Base-by-base conservation (phyloP, 2,888 invertebrate genomes). In the Baronia brevicornis region DNA sequence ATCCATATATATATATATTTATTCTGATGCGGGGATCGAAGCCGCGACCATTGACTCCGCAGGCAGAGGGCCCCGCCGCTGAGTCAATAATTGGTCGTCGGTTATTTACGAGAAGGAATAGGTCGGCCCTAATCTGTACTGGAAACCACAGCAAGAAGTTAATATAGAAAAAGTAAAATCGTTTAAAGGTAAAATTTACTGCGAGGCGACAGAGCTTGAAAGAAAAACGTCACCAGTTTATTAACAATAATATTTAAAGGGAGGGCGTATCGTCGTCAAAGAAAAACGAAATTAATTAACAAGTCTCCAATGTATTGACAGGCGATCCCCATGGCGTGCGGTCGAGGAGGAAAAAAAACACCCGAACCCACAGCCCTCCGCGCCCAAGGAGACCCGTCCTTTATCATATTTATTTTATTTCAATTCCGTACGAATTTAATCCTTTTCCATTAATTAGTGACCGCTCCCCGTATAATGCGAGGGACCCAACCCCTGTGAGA, bases 401-500 rank as follows among this genome's bases (percentile, higher is more conserved):
- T 78, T 71, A 77, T 80, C 82, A 82, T 82, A 82, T 82, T 82
- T 84, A 84, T 84, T 84, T 82, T 82, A 82, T 82, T 84, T 82
- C 79, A 75, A 80, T 82, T 79, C 75, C 54, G 69, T 65, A 69
- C 78, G 72, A 80, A 80, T 80, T 82, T 82, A 84, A 84, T 82
- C 82, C 82, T 80, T 80, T 82, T 80, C 79, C 82, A 84, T 84
- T 84, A 82, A 82, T 84, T 84, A 82, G 82, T 82, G 82, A 73
- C 77, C 75, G 74, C 65, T 64, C 65, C 62, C 51, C 54, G 62
- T 53, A 48, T 70, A 70, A 75, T 72, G 71, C 63, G 72, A 74
- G 71, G 66, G 67, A 54, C 64, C 63, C 59, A 54, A 60, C 56
- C 58, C 54, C 51, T 59, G 59, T 24, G 24, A 53, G 63, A 59